phyloP scores from a whole-genome alignment of 2,888 invertebrate species.

The Eristalis intricaria region DNA sequence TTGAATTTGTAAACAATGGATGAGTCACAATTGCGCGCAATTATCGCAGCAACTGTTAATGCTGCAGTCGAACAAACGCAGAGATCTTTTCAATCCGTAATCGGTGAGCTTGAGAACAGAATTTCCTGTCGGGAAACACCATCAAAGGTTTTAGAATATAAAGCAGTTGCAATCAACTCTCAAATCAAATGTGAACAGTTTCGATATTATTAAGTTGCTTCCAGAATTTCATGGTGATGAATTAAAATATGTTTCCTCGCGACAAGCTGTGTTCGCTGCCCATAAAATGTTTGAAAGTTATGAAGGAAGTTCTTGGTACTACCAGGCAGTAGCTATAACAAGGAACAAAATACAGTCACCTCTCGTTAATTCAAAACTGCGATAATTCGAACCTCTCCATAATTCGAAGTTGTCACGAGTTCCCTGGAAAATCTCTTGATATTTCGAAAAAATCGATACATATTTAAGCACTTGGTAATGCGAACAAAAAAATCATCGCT shows the following conservation, averaged over 20 bases:
- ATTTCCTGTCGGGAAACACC: too few relatives aligned
- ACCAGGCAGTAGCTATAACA: background rate
- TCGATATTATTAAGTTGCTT: background rate
- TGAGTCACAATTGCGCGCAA: background rate
- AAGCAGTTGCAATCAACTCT: too few relatives aligned
- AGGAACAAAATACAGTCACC: background rate
- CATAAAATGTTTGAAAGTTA: background rate
- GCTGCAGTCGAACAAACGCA: slow-evolving; percentile 19
- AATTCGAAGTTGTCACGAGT: too few relatives aligned
- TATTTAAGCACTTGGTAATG: too few relatives aligned
- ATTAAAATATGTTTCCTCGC: background rate
- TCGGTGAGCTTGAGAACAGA: slow-evolving; percentile 15
- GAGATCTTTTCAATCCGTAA: slow-evolving; percentile 6
- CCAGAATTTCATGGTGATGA: background rate
- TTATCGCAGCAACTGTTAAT: background rate
- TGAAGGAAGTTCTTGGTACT: background rate
- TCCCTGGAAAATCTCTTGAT: too few relatives aligned
- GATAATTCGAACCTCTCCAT: too few relatives aligned
- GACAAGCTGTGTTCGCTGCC: background rate
- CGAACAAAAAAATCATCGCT: too few relatives aligned
- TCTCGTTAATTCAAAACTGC: too few relatives aligned
- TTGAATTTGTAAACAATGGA: background rate
- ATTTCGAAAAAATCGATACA: too few relatives aligned
- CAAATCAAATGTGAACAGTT: too few relatives aligned
- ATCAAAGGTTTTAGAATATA: too few relatives aligned